Evolutionary conservation across 1,140 invertebrate genomes (phyloP), one percentile per base, ranked within the genome.

Genomic region (Gerris buenoi): DNA sequence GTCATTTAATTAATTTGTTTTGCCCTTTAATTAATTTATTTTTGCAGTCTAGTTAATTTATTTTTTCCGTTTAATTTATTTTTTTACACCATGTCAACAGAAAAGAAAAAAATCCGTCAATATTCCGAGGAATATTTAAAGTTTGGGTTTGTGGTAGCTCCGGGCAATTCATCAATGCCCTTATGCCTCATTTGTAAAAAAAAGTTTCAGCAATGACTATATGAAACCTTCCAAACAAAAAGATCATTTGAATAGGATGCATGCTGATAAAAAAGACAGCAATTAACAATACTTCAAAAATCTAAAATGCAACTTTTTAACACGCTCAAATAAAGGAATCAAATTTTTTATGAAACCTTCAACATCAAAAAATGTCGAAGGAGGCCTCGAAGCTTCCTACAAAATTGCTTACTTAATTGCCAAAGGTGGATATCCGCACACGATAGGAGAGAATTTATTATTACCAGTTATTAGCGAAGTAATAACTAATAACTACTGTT

Each of bases 311-410:
- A 56, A 13, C 46, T 56, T 56, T 56, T 56, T 56, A 56, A 56
- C 46, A 56, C 46, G 46, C 46, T 56, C 46, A 56, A 56, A 56
- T 56, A 56, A 56, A 56, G 46, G 46, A 56, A 56, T 56, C 46
- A 56, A 56, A 56, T 56, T n/a, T 56, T 56, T 56, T 56, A 56
- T 56, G 46, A 56, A 56, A 56, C 46, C 46, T 56, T 56, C 46
- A 56, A 56, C 46, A 56, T 56, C 46, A 56, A 56, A 56, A 56
- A 56, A 56, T 56, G 46, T 56, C 46, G 46, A 56, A 56, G 46
- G 46, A 56, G 46, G 46, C n/a, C 46, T 56, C 46, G 46, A 56
- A 56, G 46, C 10, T 56, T 56, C 46, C 46, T 56, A 56, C 46
- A 56, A 56, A 56, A 56, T 56, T 56, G 46, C n/a, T 56, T 56